phyloP scores from a whole-genome alignment of 2,113 vertebrate species.

The Miniopterus natalensis region DNA sequence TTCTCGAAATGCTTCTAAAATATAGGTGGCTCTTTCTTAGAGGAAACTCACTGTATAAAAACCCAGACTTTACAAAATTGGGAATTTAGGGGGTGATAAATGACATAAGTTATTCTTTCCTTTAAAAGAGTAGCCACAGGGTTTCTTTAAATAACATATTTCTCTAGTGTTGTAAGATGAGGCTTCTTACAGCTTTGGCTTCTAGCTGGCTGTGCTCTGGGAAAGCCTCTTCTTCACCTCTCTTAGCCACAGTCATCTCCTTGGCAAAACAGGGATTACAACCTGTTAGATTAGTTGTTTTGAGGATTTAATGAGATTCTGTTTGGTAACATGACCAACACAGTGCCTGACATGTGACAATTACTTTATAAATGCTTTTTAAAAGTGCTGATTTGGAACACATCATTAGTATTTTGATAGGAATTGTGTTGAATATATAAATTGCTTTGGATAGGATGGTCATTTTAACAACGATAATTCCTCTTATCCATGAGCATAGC shows the following conservation, averaged over 20 bases:
- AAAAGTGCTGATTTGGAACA: not conserved
- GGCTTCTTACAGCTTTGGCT: not conserved
- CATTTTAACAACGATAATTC: not conserved
- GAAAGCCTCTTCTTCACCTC: not conserved
- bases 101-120: conserved; percentile 55
- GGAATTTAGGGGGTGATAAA: not conserved
- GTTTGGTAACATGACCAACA: not conserved
- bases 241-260: not conserved
- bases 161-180: not conserved
- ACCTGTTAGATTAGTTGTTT: not conserved
- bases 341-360: not conserved
- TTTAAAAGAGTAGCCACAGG: not conserved
- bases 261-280: not conserved
- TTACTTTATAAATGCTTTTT: not conserved
- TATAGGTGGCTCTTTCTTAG: conserved; percentile 41
- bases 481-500: not conserved
- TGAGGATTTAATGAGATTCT: not conserved
- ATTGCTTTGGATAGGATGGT: not conserved
- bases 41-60: conserved; percentile 62
- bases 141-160: conserved; percentile 7
- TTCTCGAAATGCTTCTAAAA: conserved; percentile 66
- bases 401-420: not conserved
- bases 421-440: not conserved
- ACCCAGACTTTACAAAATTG: conserved; percentile 69
- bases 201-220: not conserved